A percentile compares a stretch with the other conserved stretches of the same genome.
Conservation (phyloP, 2,797 vertebrate species). For the Poecilia velifera region DNA sequence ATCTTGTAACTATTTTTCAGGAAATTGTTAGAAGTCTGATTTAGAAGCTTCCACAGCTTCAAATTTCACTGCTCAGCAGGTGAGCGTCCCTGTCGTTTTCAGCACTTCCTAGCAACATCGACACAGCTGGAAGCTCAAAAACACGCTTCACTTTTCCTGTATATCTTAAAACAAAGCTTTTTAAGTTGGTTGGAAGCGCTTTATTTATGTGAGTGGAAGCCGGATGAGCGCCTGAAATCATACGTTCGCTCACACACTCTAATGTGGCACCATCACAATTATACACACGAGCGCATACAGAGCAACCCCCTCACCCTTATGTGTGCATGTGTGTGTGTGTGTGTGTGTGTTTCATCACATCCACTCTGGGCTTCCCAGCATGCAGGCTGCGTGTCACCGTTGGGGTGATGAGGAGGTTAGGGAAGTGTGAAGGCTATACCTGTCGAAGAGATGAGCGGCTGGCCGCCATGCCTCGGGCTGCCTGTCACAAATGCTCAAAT, state of each 20-base stretch:
- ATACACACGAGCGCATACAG: constrained; percentile 13
- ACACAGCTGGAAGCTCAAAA: constrained; percentile 46
- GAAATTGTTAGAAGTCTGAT: constrained; percentile 38
- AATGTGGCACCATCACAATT: constrained; percentile 9
- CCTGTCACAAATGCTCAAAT: constrained; percentile 71
- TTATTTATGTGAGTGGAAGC: constrained; percentile 39
- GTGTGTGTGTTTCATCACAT: constrained; percentile 9
- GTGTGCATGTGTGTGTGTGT: background rate
- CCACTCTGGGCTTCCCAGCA: constrained; percentile 29
- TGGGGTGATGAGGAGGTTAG: constrained; percentile 34
- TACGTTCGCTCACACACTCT: constrained; percentile 6
- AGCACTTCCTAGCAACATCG: constrained; percentile 35
- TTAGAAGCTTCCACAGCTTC: constrained; percentile 14
- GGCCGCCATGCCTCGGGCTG: constrained; percentile 55
- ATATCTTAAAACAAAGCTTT: constrained; percentile 29
- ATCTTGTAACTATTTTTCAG: constrained; percentile 13
- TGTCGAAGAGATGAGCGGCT: constrained; percentile 55
- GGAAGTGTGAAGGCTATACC: constrained; percentile 51
- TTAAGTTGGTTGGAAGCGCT: constrained; percentile 29
- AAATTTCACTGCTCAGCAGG: constrained; percentile 42
- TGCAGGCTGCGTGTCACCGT: constrained; percentile 34
- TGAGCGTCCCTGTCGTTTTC: constrained; percentile 25
- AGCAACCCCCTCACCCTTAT: background rate
- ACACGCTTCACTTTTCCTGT: constrained; percentile 8
- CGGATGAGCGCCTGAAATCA: constrained; percentile 8